Base-by-base conservation (phyloP, 2,113 vertebrate species). In the Marmota monax region DNA sequence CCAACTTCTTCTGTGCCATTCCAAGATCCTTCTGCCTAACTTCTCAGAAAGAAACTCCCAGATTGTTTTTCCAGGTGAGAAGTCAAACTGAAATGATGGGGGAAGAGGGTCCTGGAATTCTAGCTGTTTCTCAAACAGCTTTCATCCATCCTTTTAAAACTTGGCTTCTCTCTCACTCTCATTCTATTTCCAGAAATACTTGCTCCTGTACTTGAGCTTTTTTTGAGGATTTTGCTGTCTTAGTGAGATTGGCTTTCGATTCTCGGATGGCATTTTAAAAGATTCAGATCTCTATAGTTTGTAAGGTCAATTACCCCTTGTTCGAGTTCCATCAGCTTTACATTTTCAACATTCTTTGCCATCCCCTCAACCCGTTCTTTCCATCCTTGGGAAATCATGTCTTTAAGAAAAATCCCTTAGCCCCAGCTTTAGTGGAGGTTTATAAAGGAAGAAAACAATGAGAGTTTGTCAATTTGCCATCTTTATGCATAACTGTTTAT, bases 1-100 rank as follows among this genome's bases (percentile, higher is more conserved):
- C 25, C 25, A 32, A 11, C 27, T 53, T 69, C 12, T 4, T 80
- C 48, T 74, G 14, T n/a, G 29, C 32, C 13, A 37, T 20, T 7
- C 12, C 1, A 34, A 77, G 48, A 20, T 45, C 56, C 96, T 74
- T 86, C 85, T 88, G n/a, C 37, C 65, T 78, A 76, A 87, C 4
- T 90, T 87, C 39, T 76, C n/a, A 80, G 92, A 79, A 78, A 56
- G 34, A 95, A 53, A 88, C 17, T 70, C 90, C 37, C 51, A 90
- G 9, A 17, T 39, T 22, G 39, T 89, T 32, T 72, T 63, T 5
- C 17, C 3, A 37, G 56, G 16, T 79, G 14, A 53, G 34, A 83
- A 90, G 29, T 87, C 25, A 73, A 45, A 16, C 4, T 11, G 14
- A 5, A 42, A 11, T 84, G 42, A 45, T 45, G 77, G 34, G 2